phyloP scores from a whole-genome alignment of 2,113 vertebrate species.

The Lota lota region DNA sequence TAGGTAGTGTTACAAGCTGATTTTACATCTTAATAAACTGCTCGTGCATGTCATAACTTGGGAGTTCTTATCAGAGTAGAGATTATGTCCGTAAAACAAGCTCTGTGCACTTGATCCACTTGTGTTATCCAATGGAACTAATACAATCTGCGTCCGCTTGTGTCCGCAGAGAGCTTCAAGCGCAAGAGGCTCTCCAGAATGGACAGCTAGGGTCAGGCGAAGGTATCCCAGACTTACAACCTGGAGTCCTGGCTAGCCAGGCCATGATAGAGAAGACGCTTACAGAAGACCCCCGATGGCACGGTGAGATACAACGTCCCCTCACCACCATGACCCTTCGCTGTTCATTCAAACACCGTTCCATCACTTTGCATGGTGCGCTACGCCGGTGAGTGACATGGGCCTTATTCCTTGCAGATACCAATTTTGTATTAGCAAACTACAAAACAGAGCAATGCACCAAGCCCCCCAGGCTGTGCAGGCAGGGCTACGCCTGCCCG shows the following conservation, averaged over 20 bases:
- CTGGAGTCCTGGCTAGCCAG: slow-evolving; percentile 87
- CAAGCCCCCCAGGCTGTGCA: slow-evolving; percentile 89
- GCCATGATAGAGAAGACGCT: slow-evolving; percentile 92
- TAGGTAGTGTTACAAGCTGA: too few relatives aligned
- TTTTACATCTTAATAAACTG: too few relatives aligned
- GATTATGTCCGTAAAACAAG: too few relatives aligned
- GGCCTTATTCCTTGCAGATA: slow-evolving; percentile 68
- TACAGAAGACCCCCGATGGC: slow-evolving; percentile 89
- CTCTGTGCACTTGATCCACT: too few relatives aligned
- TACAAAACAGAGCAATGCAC: slow-evolving; percentile 93
- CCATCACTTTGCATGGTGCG: too few relatives aligned
- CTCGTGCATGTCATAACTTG: too few relatives aligned
- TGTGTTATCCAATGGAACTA: too few relatives aligned
- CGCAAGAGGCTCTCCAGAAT: slow-evolving; percentile 88
- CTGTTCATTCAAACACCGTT: too few relatives aligned
- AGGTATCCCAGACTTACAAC: slow-evolving; percentile 83
- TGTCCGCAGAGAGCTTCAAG: slow-evolving; percentile 84
- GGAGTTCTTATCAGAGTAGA: too few relatives aligned
- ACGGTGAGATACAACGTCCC: slow-evolving; percentile 58
- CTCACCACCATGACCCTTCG: too few relatives aligned
- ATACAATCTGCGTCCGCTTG: neutral
- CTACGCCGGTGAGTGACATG: too few relatives aligned
- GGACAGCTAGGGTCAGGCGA: slow-evolving; percentile 82
- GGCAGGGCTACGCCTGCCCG: slow-evolving; percentile 91
- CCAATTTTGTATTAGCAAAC: slow-evolving; percentile 88